Evolutionary conservation across 2,113 vertebrate species (phyloP).

Genomic region (Mesocricetus auratus): DNA sequence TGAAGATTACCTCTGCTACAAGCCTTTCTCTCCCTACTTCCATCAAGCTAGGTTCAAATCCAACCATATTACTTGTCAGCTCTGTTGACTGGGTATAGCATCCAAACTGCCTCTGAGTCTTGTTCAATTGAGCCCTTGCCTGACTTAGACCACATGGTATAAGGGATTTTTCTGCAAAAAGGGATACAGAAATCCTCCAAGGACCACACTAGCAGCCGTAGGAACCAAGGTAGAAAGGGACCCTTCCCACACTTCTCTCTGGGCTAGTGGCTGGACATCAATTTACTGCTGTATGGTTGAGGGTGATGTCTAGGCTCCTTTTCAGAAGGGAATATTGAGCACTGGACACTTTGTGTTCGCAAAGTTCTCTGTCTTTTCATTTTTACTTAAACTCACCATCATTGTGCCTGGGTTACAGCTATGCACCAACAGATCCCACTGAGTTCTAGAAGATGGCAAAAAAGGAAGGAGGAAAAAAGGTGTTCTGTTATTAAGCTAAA

Average conservation of each 20-base stretch:
- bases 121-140: not conserved
- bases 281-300: not conserved
- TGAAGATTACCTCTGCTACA: not conserved
- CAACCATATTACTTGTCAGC: not conserved
- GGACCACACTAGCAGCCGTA: not conserved
- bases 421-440: not conserved
- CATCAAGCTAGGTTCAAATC: not conserved
- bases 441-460: not conserved
- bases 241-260: not conserved
- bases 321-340: not conserved
- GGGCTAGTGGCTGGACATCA: not conserved
- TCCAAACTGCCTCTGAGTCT: not conserved
- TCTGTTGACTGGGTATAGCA: not conserved
- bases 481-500: not conserved
- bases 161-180: not conserved
- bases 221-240: not conserved
- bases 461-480: not conserved
- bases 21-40: not conserved
- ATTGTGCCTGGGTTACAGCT: not conserved
- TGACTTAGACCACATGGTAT: no score
- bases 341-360: not conserved
- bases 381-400: not conserved
- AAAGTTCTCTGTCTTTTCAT: not conserved
- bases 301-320: not conserved
- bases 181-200: not conserved